Base-by-base conservation (phyloP, 2,113 vertebrate genomes). In the Sorex araneus region DNA sequence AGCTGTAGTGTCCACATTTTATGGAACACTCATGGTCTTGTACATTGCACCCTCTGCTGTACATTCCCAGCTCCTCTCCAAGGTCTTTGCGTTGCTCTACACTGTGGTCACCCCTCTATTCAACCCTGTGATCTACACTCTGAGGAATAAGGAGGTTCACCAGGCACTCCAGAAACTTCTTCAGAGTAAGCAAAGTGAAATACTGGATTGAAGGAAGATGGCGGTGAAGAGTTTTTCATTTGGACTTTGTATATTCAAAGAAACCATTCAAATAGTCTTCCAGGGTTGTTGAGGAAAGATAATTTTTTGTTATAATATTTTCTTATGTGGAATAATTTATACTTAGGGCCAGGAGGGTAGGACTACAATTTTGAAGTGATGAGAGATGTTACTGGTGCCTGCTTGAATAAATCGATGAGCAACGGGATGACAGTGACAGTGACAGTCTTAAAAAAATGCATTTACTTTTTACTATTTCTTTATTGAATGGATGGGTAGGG, bases 91-190 rank as follows among this genome's bases (percentile, higher is more conserved):
- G 23, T 45, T 96, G 40, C 92, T 96, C 30, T 96, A 96, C 64
- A 94, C 94, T 18, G 74, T 96, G 60, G 75, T 94, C 69, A 94
- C 95, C 0, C 94, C 90, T 18, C 47, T 94, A 25, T 80, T 94
- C 36, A 96, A 96, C 54, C 96, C 95, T 86, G 85, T 96, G 34
- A 83, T 95, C 71, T 94, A 96, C 0, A 90, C 86, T 8, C 71
- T 96, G 67, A 93, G 91, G 74, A 96, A 95, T 78, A 88, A 93
- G 47, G 95, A 90, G 21, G 90, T 95, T 4, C 71, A 75, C 54
- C 80, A 91, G 27, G 47, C 64, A 36, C 47, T 95, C 5, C 0
- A 12, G 50, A 89, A 27, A 15, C 50, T 91, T 79, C 66, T 95
- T 9, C 69, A 23, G 1, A 8, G 18, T 75, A 92, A 84, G 73